phyloP scores from a whole-genome alignment of 2,888 invertebrate species.

The Athalia cordata region DNA sequence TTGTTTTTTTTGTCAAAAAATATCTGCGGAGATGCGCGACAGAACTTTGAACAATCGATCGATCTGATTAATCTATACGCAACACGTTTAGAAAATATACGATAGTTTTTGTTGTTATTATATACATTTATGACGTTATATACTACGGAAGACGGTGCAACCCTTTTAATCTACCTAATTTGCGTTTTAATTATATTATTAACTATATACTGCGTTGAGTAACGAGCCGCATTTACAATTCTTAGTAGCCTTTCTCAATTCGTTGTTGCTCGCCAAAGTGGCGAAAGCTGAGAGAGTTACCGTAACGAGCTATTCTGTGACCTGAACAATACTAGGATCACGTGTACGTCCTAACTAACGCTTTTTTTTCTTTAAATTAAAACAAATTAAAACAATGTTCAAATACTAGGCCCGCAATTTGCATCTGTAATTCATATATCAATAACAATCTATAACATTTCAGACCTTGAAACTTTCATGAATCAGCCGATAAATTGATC shows the following conservation, averaged over 20 bases:
- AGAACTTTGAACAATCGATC: too few species aligned
- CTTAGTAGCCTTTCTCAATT: constrained; percentile 43
- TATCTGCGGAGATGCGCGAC: too few species aligned
- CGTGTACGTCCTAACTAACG: not conserved
- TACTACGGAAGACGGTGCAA: too few species aligned
- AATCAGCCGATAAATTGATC: not conserved
- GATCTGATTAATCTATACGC: too few species aligned
- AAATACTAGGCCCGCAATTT: not conserved
- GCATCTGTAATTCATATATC: not conserved
- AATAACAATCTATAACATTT: not conserved
- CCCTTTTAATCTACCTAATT: not conserved
- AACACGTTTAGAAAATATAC: too few species aligned
- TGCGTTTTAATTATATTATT: constrained; percentile 9
- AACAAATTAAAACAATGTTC: not conserved
- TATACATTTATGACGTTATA: too few species aligned
- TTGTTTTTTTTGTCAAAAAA: too few species aligned
- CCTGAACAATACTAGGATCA: constrained; percentile 32
- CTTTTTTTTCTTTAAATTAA: not conserved
- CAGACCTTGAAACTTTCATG: too few species aligned
- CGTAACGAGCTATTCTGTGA: constrained; percentile 35
- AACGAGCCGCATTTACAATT: constrained; percentile 36
- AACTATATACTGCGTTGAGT: constrained; percentile 25
- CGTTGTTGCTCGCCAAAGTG: constrained; percentile 13
- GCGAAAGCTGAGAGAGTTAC: constrained; percentile 42
- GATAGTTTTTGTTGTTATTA: too few species aligned